Conservation (phyloP, 2,797 vertebrate species). For the Pseudomugil gertrudae region DNA sequence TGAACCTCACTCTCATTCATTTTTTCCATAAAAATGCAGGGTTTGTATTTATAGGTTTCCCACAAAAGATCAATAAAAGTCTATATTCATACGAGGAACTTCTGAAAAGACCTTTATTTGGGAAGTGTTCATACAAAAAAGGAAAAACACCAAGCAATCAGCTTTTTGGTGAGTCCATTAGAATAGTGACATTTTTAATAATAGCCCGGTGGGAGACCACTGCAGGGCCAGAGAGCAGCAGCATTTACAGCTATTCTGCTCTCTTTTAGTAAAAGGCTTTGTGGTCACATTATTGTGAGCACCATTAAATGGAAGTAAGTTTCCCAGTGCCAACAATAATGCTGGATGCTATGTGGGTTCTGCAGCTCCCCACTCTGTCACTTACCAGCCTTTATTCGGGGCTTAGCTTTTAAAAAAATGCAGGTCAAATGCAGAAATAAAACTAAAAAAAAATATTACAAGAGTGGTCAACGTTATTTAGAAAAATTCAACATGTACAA, state of each 20-base stretch:
- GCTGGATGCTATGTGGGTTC: constrained; percentile 32
- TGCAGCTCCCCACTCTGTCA: constrained; percentile 15
- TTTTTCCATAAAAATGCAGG: constrained; percentile 12
- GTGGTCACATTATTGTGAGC: constrained; percentile 46
- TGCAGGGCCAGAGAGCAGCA: constrained; percentile 44
- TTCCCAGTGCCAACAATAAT: constrained; percentile 42
- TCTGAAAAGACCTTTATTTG: constrained; percentile 49
- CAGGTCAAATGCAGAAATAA: constrained; percentile 11
- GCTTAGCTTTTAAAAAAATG: neutral
- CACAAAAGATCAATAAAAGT: constrained; percentile 42
- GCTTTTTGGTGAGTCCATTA: constrained; percentile 68
- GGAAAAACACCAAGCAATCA: constrained; percentile 39
- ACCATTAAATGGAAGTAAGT: constrained; percentile 63
- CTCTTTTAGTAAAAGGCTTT: constrained; percentile 44
- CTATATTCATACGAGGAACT: constrained; percentile 25
- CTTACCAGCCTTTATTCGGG: constrained; percentile 33
- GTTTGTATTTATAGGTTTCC: constrained; percentile 1
- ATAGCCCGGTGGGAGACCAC: constrained; percentile 62
- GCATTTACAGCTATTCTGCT: constrained; percentile 58
- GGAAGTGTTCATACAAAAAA: constrained; percentile 22
- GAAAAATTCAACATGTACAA: too few relatives aligned
- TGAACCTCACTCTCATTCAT: constrained; percentile 26
- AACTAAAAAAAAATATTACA: neutral
- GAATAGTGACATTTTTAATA: constrained; percentile 73
- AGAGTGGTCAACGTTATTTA: neutral